phyloP scores from a whole-genome alignment of 2,888 invertebrate species.

The Andrena dorsata region DNA sequence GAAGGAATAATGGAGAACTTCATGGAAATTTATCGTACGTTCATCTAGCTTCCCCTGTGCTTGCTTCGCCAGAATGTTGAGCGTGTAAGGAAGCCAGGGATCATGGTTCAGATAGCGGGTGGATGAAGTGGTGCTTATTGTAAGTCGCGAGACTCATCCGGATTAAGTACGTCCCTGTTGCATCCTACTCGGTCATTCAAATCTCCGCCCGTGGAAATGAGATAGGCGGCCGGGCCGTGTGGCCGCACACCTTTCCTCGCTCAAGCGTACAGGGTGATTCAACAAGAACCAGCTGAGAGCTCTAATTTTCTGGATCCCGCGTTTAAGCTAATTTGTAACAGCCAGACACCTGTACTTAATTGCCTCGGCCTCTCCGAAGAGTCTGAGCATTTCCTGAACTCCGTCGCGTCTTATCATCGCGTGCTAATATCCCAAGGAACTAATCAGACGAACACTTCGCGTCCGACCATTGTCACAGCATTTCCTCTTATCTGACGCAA shows the following conservation, averaged over 20 bases:
- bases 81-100: not conserved
- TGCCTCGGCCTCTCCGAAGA: too few relatives aligned
- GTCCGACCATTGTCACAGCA: too few relatives aligned
- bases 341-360: not conserved
- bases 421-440: not conserved
- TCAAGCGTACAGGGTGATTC: conserved; percentile 71
- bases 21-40: too few relatives aligned
- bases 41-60: too few relatives aligned
- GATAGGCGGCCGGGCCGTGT: conserved; percentile 64
- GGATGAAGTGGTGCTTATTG: conserved; percentile 23
- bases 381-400: not conserved
- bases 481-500: not conserved
- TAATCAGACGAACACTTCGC: not conserved
- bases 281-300: conserved; percentile 65
- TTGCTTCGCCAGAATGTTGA: not conserved
- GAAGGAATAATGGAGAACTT: too few relatives aligned
- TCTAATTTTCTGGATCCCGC: conserved; percentile 65
- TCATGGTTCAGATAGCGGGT: not conserved
- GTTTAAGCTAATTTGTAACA: conserved; percentile 46
- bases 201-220: conserved; percentile 74
- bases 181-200: conserved; percentile 77
- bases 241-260: conserved; percentile 57
- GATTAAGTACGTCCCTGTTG: conserved; percentile 68
- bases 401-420: not conserved
- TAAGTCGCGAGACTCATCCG: conserved; percentile 21